Conservation (phyloP, 2,888 invertebrate genomes). For the Timandra comae region DNA sequence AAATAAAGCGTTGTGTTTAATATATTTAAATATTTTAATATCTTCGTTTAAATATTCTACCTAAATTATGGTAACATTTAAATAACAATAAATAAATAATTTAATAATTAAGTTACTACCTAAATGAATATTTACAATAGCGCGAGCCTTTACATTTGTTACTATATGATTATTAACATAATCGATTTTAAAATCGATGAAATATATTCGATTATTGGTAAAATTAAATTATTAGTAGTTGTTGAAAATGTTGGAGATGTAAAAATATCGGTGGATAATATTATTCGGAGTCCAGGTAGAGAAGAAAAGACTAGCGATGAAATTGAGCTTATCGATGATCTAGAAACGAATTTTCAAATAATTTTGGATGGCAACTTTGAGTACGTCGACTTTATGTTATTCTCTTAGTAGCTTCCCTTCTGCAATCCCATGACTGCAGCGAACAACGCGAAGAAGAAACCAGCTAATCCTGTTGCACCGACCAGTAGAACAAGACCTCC, state of each 20-base stretch:
- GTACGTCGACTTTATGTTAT: constrained; percentile 43
- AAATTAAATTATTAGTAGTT: neutral
- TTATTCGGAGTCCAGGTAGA: no score
- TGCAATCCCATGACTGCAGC: constrained; percentile 88
- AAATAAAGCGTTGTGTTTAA: constrained; percentile 20
- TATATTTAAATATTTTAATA: constrained; percentile 10
- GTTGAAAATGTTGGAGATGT: neutral
- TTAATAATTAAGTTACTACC: constrained; percentile 45
- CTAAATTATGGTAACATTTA: constrained; percentile 27
- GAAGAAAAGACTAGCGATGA: neutral
- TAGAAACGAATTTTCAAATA: constrained; percentile 26
- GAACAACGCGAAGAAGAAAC: constrained; percentile 92
- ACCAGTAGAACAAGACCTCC: constrained; percentile 83
- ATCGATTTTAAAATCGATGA: constrained; percentile 4
- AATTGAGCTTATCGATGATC: neutral
- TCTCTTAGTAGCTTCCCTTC: constrained; percentile 56
- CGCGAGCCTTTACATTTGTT: constrained; percentile 31
- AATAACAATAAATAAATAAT: constrained; percentile 36
- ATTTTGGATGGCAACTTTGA: constrained; percentile 58
- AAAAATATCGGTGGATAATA: neutral
- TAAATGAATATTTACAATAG: constrained; percentile 54
- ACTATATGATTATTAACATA: neutral
- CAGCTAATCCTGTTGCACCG: constrained; percentile 87
- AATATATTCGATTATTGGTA: constrained; percentile 2
- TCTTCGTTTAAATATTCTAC: constrained; percentile 12